These are phyloP conservation scores for Trachemys scripta DNA, from an alignment of 2,113 vertebrate species.

Conservation along the genomic window DNA sequence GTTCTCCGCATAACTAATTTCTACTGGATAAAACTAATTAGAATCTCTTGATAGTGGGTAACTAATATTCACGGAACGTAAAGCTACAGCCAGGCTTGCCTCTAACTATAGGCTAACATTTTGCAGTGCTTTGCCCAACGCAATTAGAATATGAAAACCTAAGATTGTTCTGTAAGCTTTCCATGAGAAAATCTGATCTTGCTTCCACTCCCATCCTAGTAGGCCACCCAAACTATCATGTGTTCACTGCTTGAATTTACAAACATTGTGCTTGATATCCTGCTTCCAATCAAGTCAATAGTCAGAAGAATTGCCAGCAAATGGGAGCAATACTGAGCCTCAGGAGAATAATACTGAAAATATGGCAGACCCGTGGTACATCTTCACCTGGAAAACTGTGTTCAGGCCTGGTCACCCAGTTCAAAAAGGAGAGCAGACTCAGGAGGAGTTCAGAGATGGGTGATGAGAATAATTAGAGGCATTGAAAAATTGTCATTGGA, in stretches of 20 bases:
- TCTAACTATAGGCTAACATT: accelerated
- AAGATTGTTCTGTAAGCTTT: not conserved
- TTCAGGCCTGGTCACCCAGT: not conserved
- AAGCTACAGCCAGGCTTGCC: not conserved
- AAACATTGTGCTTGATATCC: not conserved
- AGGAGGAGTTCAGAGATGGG: not conserved
- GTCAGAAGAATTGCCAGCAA: not conserved
- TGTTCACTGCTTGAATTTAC: not conserved
- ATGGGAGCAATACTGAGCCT: accelerated
- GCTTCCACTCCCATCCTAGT: not conserved
- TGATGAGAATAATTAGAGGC: not conserved
- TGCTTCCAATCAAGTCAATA: not conserved
- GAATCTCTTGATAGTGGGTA: not conserved
- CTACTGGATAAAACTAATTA: not conserved
- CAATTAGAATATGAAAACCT: not conserved
- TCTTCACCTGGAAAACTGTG: not conserved
- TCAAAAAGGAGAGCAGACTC: not conserved
- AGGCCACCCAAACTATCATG: not conserved
- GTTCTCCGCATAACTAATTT: not conserved
- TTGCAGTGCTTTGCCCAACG: not conserved
- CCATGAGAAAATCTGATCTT: not conserved
- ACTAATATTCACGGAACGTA: not conserved
- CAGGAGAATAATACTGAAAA: not conserved
- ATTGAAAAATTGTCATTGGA: not conserved
- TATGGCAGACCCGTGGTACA: not conserved